A percentile compares a stretch with the other conserved stretches of the same genome.
phyloP scores from a whole-genome alignment of 2,797 vertebrate genomes.

The Anguilla pacifica region DNA sequence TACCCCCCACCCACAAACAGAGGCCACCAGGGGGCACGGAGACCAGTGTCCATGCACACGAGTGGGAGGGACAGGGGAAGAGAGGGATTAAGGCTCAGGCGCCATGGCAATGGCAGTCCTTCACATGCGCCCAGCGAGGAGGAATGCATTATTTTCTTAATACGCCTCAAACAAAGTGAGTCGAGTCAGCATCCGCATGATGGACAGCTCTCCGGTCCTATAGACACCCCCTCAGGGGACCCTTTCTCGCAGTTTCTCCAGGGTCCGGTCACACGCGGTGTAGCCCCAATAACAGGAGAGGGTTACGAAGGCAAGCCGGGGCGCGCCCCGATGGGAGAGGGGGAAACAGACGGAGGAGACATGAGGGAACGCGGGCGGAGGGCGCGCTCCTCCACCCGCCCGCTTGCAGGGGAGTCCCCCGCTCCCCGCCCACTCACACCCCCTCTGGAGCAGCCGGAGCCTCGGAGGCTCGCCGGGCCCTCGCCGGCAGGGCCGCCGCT shows the following conservation, averaged over 20 bases:
- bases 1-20: background rate
- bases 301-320: background rate
- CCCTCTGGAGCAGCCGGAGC: too few relatives aligned
- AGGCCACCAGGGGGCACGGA: background rate
- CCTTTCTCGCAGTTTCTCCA: background rate
- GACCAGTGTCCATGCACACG: background rate
- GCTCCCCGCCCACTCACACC: background rate
- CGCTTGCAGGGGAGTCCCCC: background rate
- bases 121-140: background rate
- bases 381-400: background rate
- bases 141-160: background rate
- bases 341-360: background rate
- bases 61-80: background rate
- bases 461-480: background rate
- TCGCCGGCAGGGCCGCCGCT: conserved; percentile 59
- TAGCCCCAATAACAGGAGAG: conserved; percentile 1
- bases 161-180: background rate
- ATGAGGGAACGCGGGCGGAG: background rate
- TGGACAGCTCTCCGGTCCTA: background rate
- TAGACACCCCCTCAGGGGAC: background rate
- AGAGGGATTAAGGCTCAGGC: background rate
- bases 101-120: background rate
- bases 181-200: background rate
- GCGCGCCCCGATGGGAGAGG: background rate
- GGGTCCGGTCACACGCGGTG: background rate